Evolutionary conservation across 2,888 invertebrate genomes (phyloP), one percentile per base, ranked within the genome.

Genomic region (Neria commutata): DNA sequence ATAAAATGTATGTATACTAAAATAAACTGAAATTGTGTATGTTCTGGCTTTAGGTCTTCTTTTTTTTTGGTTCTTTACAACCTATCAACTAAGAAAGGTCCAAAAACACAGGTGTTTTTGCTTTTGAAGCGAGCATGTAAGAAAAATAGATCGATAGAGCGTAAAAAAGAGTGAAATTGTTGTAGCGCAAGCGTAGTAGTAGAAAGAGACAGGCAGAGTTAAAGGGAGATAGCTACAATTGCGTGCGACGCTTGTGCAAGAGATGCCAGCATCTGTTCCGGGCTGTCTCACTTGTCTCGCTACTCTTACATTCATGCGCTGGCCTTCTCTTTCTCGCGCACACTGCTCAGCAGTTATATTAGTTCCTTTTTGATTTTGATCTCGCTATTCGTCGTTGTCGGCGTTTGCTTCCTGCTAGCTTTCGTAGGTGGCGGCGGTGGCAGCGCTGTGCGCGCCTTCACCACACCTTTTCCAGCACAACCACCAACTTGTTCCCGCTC

Each of bases 361-460:
- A 75, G 66, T 67, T 77, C 77, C 65, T 73, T 72, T 69, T 77
- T 77, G 69, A 77, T 77, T 72, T 73, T 69, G 72, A 78, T 64
- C 65, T 78, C 78, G 70, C 74, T 70, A 70, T 78, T 78, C 72
- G 76, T 75, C 72, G 76, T 75, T 74, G 77, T 71, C 63, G 76
- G 72, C 54, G 77, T 76, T 67, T 75, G 71, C 61, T 76, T 76
- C 60, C 76, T 78, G 71, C 78, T 76, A 50, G 77, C 78, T 63
- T 76, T 76, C 19, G 76, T 76, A 51, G 77, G 75, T 71, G 73
- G 33, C 24, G 42, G 66, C 52, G 67, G 62, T 24, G 58, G 23
- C 34, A 54, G n/a, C 46, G 54, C 34, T 21, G 61, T 19, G 25
- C 66, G 24, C 53, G 60, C 52, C 57, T 51, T 54, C 23, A 48